phyloP scores from a whole-genome alignment of 2,113 vertebrate species.

The Tapirus terrestris region DNA sequence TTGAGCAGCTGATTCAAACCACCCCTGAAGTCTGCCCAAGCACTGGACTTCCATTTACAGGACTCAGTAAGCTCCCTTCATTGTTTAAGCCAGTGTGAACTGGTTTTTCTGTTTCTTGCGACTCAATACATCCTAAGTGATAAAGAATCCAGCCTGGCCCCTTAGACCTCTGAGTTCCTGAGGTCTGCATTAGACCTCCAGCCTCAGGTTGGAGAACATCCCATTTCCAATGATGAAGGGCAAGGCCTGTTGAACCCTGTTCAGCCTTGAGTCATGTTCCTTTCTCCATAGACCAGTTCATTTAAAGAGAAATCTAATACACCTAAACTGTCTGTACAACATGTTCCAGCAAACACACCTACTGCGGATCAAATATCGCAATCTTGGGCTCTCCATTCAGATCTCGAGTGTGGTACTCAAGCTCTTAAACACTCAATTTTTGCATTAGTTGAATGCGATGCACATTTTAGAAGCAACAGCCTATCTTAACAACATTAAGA shows the following conservation, averaged over 20 bases:
- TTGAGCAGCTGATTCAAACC: background rate
- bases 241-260: background rate
- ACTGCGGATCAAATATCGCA: constrained; percentile 50
- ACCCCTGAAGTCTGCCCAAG: background rate
- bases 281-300: background rate
- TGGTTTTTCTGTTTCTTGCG: background rate
- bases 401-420: constrained; percentile 78
- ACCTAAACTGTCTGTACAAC: background rate
- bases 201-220: background rate
- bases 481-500: constrained; percentile 76
- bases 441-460: constrained; percentile 77
- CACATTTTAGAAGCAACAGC: constrained; percentile 79
- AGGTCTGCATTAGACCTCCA: background rate
- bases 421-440: constrained; percentile 79
- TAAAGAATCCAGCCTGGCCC: background rate
- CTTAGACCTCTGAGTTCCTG: background rate
- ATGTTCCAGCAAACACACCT: background rate
- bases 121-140: background rate
- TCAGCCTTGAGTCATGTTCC: background rate
- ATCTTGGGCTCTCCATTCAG: constrained; percentile 69
- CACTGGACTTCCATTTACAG: background rate
- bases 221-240: background rate
- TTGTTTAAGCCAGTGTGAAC: background rate
- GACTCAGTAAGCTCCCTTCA: background rate
- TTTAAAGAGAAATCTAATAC: background rate